phyloP scores from a whole-genome alignment of 2,113 vertebrate genomes.

The Elephas maximus region DNA sequence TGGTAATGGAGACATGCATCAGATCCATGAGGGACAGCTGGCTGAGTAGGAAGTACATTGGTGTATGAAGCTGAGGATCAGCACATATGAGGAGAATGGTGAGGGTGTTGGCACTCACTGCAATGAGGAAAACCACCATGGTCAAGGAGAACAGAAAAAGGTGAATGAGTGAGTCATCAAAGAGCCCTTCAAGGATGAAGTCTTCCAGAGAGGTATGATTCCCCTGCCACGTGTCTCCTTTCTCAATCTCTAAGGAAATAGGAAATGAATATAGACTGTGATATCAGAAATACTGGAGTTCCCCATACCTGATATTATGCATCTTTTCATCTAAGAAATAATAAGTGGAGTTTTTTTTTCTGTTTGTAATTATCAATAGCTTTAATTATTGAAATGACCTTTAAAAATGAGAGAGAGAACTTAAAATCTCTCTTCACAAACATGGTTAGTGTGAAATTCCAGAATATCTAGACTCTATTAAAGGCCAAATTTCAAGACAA shows the following conservation, averaged over 20 bases:
- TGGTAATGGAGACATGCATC: constrained; percentile 28
- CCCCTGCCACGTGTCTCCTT: background rate
- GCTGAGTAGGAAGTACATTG: constrained; percentile 71
- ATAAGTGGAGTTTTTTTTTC: background rate
- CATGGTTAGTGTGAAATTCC: background rate
- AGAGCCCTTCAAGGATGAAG: constrained; percentile 74
- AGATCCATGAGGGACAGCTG: constrained; percentile 74
- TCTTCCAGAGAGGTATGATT: constrained; percentile 47
- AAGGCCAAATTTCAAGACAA: background rate
- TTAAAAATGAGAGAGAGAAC: background rate
- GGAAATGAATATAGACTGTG: background rate
- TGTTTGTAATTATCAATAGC: background rate
- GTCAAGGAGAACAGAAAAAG: constrained; percentile 44
- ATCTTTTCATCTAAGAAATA: background rate
- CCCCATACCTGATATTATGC: background rate
- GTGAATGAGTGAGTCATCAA: constrained; percentile 58
- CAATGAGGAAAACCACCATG: constrained; percentile 24
- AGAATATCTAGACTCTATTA: background rate
- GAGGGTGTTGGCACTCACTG: constrained; percentile 56
- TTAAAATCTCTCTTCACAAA: background rate
- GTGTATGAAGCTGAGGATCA: constrained; percentile 38
- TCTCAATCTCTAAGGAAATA: background rate
- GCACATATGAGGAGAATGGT: constrained; percentile 61
- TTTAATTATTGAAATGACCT: background rate
- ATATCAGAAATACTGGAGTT: background rate